Evolutionary conservation across 2,797 vertebrate genomes (phyloP), one percentile per base, ranked within the genome.

Genomic region (Crocodylus rhombifer): DNA sequence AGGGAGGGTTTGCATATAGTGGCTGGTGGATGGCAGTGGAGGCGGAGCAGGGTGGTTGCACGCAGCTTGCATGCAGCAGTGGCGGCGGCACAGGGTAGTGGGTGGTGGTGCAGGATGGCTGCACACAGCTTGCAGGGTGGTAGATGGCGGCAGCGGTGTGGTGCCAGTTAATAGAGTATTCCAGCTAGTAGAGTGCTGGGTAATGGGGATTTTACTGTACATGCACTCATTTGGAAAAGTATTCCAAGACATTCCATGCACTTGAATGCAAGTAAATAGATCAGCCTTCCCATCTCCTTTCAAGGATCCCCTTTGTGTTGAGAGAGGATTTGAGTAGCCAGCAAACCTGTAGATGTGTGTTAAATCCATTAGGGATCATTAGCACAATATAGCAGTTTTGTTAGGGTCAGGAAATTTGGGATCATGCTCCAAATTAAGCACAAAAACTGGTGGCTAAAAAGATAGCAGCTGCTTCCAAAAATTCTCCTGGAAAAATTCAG

Each of bases 291-390:
- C 2, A 57, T 16, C 33, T 74, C 21, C 33, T n/a, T 80, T 82
- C 1, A 1, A 15, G 57, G 30, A 62, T 33, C 26, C 21, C 26
- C 78, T 23, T 51, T 82, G 60, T 33, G 30, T 42, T 60, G 26
- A 57, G 87, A 80, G 30, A 77, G 63, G 61, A 21, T n/a, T 67
- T 60, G 16, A 89, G 21, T 57, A 82, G 56, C 11, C 57, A 85
- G 30, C 14, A 30, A 17, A 82, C 8, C 26, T 77, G 62, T 0
- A 4, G 36, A n/a, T 28, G 30, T 4, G 20, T 16, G 61, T 73
- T 86, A 92, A 83, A 77, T 60, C 57, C 23, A 42, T 83, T 60
- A 83, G 7, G 14, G 42, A 16, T 89, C 79, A 73, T 65, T 80
- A 86, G 28, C n/a, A 25, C 9, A 76, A 51, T 63, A 86, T 5